Base-by-base conservation (phyloP, 2,888 invertebrate species). In the Chaetoderma sp. region DNA sequence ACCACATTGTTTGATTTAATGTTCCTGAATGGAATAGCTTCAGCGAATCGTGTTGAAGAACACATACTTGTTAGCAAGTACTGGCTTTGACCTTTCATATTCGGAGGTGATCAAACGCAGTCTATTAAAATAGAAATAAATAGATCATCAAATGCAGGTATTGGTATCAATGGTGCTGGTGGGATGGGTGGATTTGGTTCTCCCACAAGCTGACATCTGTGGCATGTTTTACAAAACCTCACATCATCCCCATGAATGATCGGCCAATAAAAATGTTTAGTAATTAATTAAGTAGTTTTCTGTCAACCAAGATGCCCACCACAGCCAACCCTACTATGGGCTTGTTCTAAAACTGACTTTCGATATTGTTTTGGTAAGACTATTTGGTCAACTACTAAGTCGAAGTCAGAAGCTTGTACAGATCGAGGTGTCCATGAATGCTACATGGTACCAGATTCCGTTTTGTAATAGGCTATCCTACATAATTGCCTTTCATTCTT, bases 11-110 rank as follows among this genome's bases (percentile, higher is more conserved):
- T 2, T n/a, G 65, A 18, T 8, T 2, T 60, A 25, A 60, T 65
- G 13, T 42, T 27, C 28, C 50, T 60, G 5, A 65, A 55, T 13
- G 65, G 60, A 23, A 60, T 60, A 30, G 65, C 65, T 32, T 50
- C 60, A 18, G 60, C 60, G 25, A 60, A 65, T 36, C 63, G 27
- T 8, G 57, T 59, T n/a, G 60, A 8, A 16, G 47, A 16, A 45
- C 27, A 21, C 65, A 60, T 65, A 30, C 62, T 65, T 28, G 65
- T 65, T 18, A 65, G 33, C n/a, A 60, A 25, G 28, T 44, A 60
- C 27, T 44, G 27, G 28, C 44, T 33, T 13, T 60, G n/a, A n/a
- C 60, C 25, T 23, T 45, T 63, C 21, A 47, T 45, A 16, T 44
- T 42, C 5, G 63, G 63, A 21, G 59, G 18, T 30, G 63, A 60